phyloP scores from a whole-genome alignment of 2,113 vertebrate species.

The Cyanoramphus novaezelandiae region DNA sequence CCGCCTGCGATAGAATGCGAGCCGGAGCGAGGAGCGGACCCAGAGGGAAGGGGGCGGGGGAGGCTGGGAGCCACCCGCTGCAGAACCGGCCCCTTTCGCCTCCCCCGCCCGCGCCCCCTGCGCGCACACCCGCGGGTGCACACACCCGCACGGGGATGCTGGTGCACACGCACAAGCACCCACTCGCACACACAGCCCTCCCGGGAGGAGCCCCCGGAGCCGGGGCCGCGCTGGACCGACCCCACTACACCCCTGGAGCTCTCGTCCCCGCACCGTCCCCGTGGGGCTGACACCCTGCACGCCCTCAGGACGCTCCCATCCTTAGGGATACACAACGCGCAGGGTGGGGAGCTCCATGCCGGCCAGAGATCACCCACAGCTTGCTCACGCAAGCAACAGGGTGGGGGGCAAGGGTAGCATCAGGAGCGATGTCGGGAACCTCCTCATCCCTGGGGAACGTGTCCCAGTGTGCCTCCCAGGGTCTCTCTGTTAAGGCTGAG shows the following conservation, averaged over 20 bases:
- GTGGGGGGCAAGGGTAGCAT: not conserved
- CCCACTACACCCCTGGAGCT: not conserved
- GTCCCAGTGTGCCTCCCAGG: not conserved
- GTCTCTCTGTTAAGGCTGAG: not conserved
- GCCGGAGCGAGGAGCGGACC: not conserved
- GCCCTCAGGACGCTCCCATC: not conserved
- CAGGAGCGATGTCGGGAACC: not conserved
- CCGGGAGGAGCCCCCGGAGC: not conserved
- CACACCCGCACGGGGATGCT: not conserved
- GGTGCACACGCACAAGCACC: not conserved
- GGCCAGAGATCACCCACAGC: fast-evolving
- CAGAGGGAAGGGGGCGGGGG: conserved; percentile 58
- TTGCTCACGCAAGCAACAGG: not conserved
- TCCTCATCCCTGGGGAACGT: not conserved
- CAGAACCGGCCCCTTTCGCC: conserved; percentile 45
- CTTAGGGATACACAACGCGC: not conserved
- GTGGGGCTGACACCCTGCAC: fast-evolving
- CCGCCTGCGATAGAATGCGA: conserved; percentile 22
- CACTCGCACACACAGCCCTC: not conserved
- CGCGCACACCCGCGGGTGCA: not conserved
- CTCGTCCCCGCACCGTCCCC: not conserved
- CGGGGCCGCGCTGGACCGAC: not conserved
- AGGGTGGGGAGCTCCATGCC: not conserved
- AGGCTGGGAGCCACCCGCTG: conserved; percentile 26
- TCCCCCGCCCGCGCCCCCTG: conserved; percentile 24